Evolutionary conservation across 2,797 vertebrate species (phyloP), one percentile per base, ranked within the genome.

Genomic region (Sebastes nivosus): DNA sequence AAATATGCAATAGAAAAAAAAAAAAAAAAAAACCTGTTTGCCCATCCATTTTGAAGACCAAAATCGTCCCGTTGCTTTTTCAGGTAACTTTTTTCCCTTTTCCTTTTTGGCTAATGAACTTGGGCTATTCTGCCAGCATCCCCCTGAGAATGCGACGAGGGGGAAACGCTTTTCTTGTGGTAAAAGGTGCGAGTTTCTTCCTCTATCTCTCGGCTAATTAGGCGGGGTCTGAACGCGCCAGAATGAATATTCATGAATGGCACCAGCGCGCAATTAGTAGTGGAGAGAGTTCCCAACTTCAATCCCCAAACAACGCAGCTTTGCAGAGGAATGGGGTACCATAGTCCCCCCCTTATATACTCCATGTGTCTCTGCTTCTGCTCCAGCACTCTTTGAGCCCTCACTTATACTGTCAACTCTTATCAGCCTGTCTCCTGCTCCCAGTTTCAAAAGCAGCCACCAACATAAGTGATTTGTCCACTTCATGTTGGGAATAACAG

Each of bases 231-330:
- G 95, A 96, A 95, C 93, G 79, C 93, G 77, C 91, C 87, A 66
- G 84, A 85, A 96, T 96, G 95, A 96, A 96, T 96, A 96, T 96
- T 96, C 96, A 96, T 96, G 94, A 88, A 75, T 92, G 90, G 93
- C 92, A 93, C 93, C 90, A 88, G 89, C 90, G 86, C 88, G 94
- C 96, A 96, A 96, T 96, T 96, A 96, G 94, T 92, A 93, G 94
- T 84, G 91, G 91, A 95, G 92, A 94, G 94, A 94, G 92, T 94
- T 94, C 93, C 92, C 88, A 95, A 95, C 95, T 96, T 96, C 95
- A 95, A 95, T 95, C 94, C 93, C 95, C 88, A 94, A 95, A 95
- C 94, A 95, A 94, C 79, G 91, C 90, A 42, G 90, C 87, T 88
- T 68, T 68, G 89, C 87, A 78, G 84, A 88, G 91, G 91, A 90